phyloP scores from a whole-genome alignment of 2,797 vertebrate genomes.

The Lagorchestes hirsutus region DNA sequence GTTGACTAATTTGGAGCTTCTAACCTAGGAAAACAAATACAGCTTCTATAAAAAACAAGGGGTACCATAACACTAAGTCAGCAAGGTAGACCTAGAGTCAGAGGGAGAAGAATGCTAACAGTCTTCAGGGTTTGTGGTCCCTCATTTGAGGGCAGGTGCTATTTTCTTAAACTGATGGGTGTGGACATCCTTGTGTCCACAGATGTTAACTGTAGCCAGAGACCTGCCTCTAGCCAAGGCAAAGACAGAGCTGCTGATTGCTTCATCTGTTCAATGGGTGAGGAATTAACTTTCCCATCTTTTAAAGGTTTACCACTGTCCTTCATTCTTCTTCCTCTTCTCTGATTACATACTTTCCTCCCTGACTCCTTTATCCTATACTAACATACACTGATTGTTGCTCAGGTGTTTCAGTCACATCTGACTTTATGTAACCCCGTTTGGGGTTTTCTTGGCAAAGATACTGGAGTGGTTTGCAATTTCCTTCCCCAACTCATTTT shows the following conservation, averaged over 20 bases:
- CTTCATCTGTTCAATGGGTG: not conserved
- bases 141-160: not conserved
- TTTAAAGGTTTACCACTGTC: not conserved
- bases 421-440: not conserved
- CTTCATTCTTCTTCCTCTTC: not conserved
- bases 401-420: not conserved
- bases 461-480: too few relatives aligned
- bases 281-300: not conserved
- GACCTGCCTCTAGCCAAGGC: conserved; percentile 1
- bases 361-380: not conserved
- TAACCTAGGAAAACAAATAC: not conserved
- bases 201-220: not conserved
- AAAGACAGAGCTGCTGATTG: not conserved
- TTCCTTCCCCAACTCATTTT: not conserved
- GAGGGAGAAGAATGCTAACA: not conserved
- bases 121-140: not conserved
- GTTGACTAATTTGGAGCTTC: not conserved
- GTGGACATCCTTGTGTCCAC: not conserved
- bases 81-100: not conserved
- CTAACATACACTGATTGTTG: not conserved
- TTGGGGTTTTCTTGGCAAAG: too few relatives aligned
- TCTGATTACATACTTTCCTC: not conserved
- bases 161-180: not conserved
- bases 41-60: not conserved
- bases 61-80: not conserved